Evolutionary conservation across 2,797 vertebrate species (phyloP), one percentile per base, ranked within the genome.

Genomic region (Pelodytes ibericus): DNA sequence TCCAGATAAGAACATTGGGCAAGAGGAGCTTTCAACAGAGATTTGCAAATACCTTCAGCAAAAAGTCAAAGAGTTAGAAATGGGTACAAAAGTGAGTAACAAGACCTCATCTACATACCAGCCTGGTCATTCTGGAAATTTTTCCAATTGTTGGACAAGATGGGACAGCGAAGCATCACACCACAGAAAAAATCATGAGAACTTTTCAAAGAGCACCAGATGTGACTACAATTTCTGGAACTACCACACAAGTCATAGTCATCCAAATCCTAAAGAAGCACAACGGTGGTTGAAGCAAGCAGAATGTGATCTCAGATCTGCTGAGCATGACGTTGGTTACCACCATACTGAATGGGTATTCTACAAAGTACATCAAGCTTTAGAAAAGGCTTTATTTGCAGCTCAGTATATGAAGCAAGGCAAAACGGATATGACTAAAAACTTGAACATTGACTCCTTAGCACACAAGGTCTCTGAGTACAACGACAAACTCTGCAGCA

Each of bases 281-380:
- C 72, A 81, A 0, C 90, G 92, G 31, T 94, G 93, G 94, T 87
- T 79, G 20, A 87, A 74, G 80, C 94, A 95, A 86, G 92, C 94
- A 36, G 84, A 84, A 44, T 92, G 91, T 41, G 93, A 95, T 81
- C 84, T 94, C 11, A 70, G 31, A 11, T 90, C 93, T n/a, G 92
- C 92, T 44, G 5, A 78, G 25, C 85, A 83, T 10, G 89, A 89
- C 33, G 80, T 29, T 3, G 82, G 73, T 18, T 79, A 68, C 3
- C 63, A 51, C 0, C 89, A 82, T 72, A 90, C 91, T 2, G 93
- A 95, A 74, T 95, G 94, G 94, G 88, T 92, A 81, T 85, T 94
- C 16, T 94, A 92, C 81, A 95, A 93, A 84, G 84, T 92, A 44
- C 91, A 94, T 63, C 91, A 93, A 75, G 91, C 88, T 1, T 86